Percentiles rank a stretch among this genome's conserved stretches.
Conservation (phyloP, 2,113 vertebrate species). For the Lophura nycthemera region DNA sequence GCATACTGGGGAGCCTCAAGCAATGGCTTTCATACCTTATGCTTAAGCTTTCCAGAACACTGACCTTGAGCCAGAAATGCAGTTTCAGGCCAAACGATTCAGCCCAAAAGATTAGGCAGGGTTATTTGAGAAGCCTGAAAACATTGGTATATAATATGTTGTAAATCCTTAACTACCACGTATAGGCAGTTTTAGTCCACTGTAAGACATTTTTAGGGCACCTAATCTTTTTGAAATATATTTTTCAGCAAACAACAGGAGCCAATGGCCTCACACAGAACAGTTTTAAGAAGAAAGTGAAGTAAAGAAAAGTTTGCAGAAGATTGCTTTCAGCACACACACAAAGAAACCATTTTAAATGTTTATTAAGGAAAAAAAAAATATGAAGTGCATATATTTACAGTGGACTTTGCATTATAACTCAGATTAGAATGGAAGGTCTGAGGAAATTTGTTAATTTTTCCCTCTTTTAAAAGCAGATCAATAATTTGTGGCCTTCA, state of each 20-base stretch:
- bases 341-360: neutral
- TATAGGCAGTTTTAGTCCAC: neutral
- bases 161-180: neutral
- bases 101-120: neutral
- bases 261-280: neutral
- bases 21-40: neutral
- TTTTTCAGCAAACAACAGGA: neutral
- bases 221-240: neutral
- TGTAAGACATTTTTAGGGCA: neutral
- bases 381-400: neutral
- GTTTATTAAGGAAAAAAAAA: neutral
- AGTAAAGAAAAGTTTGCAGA: neutral
- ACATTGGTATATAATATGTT: neutral
- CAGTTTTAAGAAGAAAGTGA: neutral
- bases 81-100: neutral
- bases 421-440: neutral
- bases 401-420: neutral
- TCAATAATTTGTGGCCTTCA: neutral
- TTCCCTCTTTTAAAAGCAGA: neutral
- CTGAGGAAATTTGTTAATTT: neutral
- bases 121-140: constrained; percentile 13
- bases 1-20: neutral
- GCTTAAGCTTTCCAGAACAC: constrained; percentile 38
- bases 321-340: neutral
- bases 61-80: constrained; percentile 4